phyloP scores from a whole-genome alignment of 2,888 invertebrate genomes.

The Lasioglossum figueresi region DNA sequence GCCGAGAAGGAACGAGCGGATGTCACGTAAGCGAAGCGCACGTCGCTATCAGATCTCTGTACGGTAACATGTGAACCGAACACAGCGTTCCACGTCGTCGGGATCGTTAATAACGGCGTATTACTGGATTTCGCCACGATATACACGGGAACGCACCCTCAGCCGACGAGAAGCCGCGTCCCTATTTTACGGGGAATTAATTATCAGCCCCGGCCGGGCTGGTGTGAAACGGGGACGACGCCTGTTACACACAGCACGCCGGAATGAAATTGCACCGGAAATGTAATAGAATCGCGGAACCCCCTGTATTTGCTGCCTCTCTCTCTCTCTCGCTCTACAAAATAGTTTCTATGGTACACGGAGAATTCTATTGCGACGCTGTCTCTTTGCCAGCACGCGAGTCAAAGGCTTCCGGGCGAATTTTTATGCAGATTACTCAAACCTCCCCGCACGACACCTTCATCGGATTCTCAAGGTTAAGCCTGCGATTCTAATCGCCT shows the following conservation, averaged over 20 bases:
- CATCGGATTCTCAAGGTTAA: neutral
- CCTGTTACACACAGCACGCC: slow-evolving; percentile 13
- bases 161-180: slow-evolving; percentile 44
- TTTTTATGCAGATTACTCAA: slow-evolving; percentile 5
- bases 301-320: slow-evolving; percentile 17
- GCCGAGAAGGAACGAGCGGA: neutral
- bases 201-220: slow-evolving; percentile 41
- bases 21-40: slow-evolving; percentile 26
- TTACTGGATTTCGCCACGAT: slow-evolving; percentile 57
- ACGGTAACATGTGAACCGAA: slow-evolving; percentile 48
- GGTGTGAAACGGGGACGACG: slow-evolving; percentile 30
- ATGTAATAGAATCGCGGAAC: slow-evolving; percentile 32
- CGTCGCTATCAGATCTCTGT: slow-evolving; percentile 41
- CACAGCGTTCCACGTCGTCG: slow-evolving; percentile 30
- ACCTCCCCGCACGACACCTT: neutral
- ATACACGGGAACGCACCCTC: slow-evolving; percentile 43
- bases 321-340: neutral
- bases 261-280: slow-evolving; percentile 26
- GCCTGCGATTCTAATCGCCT: neutral
- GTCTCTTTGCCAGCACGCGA: slow-evolving; percentile 1
- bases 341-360: slow-evolving; percentile 11
- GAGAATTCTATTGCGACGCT: neutral
- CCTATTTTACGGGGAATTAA: slow-evolving; percentile 65
- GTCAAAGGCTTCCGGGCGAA: slow-evolving; percentile 6
- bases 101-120: slow-evolving; percentile 65